Percentiles rank a stretch among this genome's conserved stretches.
phyloP scores from a whole-genome alignment of 2,888 invertebrate species.

The Melangyna quadrimaculata region DNA sequence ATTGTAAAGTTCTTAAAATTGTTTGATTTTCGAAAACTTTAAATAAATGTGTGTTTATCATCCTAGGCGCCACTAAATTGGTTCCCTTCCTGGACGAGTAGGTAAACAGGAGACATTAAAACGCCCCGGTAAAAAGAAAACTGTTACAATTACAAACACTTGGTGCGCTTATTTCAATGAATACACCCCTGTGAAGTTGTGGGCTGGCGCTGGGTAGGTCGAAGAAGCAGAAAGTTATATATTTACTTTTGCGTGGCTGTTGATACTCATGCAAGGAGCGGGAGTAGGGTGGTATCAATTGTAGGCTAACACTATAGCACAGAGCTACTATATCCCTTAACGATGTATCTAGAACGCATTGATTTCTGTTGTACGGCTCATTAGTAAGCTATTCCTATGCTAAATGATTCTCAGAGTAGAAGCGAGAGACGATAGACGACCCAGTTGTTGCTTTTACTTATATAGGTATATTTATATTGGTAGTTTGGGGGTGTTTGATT shows the following conservation, averaged over 20 bases:
- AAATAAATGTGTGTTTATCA: too few relatives aligned
- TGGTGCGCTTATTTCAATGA: neutral
- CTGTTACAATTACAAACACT: neutral
- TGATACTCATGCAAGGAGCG: neutral
- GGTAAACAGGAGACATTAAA: too few relatives aligned
- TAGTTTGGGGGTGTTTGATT: constrained; percentile 42
- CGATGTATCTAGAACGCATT: constrained; percentile 54
- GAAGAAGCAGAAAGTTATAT: neutral
- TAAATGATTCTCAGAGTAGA: constrained; percentile 22
- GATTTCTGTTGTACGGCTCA: constrained; percentile 55
- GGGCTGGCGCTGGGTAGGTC: neutral
- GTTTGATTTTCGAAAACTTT: too few relatives aligned
- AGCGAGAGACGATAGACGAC: neutral
- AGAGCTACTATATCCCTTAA: constrained; percentile 39
- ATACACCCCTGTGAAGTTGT: neutral
- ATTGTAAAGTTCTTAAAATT: too few relatives aligned
- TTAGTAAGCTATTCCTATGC: constrained; percentile 47
- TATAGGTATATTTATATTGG: neutral
- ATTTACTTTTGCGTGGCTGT: constrained; percentile 1
- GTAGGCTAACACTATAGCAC: neutral
- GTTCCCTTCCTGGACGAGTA: too few relatives aligned
- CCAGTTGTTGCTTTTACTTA: neutral
- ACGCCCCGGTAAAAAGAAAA: too few relatives aligned
- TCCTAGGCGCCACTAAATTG: too few relatives aligned
- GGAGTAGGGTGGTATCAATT: constrained; percentile 17